phyloP scores from a whole-genome alignment of 2,888 invertebrate genomes.

The Pandemis cinnamomeana region DNA sequence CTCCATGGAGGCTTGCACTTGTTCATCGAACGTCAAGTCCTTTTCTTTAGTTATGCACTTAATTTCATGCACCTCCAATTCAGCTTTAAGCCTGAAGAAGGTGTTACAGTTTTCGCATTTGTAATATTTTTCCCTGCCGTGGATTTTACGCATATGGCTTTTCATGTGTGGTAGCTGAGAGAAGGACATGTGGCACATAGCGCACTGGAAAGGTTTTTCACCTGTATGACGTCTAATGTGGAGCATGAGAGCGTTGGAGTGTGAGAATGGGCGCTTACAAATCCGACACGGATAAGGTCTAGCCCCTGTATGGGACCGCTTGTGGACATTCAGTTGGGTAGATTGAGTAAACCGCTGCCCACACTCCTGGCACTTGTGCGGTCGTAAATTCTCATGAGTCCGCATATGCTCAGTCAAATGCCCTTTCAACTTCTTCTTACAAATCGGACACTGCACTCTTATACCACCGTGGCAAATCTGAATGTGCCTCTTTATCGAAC shows the following conservation, averaged over 20 bases:
- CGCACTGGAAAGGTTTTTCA: constrained; percentile 91
- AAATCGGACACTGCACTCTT: constrained; percentile 91
- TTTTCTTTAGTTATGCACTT: constrained; percentile 70
- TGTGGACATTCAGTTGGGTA: constrained; percentile 93
- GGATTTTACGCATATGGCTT: constrained; percentile 94
- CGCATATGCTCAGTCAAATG: constrained; percentile 93
- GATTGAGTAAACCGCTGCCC: constrained; percentile 92
- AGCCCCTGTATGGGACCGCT: constrained; percentile 93
- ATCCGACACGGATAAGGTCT: constrained; percentile 93
- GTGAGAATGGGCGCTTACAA: constrained; percentile 91
- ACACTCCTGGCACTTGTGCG: constrained; percentile 91
- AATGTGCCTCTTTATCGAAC: constrained; percentile 90
- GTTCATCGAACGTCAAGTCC: constrained; percentile 59
- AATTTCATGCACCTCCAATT: constrained; percentile 87
- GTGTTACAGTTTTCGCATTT: constrained; percentile 89
- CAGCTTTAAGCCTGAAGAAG: constrained; percentile 90
- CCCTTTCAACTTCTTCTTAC: constrained; percentile 91
- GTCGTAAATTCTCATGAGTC: constrained; percentile 90
- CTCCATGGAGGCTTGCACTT: constrained; percentile 57
- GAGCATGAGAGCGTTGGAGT: constrained; percentile 93
- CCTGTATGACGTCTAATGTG: constrained; percentile 94
- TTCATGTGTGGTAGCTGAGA: constrained; percentile 94
- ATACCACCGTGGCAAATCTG: constrained; percentile 90
- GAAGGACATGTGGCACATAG: constrained; percentile 89
- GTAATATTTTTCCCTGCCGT: constrained; percentile 91